These are phyloP conservation scores for Manis crassicaudata DNA, from an alignment of 2,797 vertebrate genomes.

Conservation along the genomic window DNA sequence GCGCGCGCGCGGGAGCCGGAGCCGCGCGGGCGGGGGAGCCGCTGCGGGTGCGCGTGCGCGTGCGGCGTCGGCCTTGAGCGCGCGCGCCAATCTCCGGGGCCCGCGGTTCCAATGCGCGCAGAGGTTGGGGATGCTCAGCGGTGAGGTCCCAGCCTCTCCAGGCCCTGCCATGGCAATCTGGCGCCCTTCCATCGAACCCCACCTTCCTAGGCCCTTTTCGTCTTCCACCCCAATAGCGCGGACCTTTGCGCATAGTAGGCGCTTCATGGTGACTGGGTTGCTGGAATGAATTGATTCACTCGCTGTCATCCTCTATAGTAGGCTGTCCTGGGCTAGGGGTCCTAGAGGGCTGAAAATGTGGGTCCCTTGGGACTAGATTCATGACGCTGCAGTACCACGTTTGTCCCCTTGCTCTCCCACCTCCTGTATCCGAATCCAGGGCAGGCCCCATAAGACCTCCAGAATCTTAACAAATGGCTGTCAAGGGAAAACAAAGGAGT, in stretches of 20 bases:
- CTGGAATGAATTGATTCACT: neutral
- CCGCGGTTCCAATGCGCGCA: neutral
- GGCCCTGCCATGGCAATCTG: neutral
- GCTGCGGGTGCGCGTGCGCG: slow-evolving; percentile 64
- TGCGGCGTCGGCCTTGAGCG: neutral
- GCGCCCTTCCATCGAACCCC: neutral
- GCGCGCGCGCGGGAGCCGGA: slow-evolving; percentile 77
- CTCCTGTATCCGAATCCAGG: neutral
- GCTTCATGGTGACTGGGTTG: neutral
- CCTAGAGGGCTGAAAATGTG: neutral
- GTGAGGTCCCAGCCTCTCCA: neutral
- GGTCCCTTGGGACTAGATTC: neutral
- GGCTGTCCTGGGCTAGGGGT: neutral
- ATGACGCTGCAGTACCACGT: neutral
- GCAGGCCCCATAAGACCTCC: neutral
- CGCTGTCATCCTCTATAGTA: neutral
- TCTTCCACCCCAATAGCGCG: neutral
- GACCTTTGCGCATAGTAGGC: neutral
- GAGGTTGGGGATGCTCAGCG: neutral
- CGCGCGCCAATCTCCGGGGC: neutral
- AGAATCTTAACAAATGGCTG: neutral
- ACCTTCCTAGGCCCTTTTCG: neutral
- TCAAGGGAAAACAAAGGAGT: neutral
- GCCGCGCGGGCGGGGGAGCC: slow-evolving; percentile 62
- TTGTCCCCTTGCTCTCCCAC: neutral